Evolutionary conservation across 2,797 vertebrate species (phyloP).

Genomic region (Schizopygopsis pylzovi): DNA sequence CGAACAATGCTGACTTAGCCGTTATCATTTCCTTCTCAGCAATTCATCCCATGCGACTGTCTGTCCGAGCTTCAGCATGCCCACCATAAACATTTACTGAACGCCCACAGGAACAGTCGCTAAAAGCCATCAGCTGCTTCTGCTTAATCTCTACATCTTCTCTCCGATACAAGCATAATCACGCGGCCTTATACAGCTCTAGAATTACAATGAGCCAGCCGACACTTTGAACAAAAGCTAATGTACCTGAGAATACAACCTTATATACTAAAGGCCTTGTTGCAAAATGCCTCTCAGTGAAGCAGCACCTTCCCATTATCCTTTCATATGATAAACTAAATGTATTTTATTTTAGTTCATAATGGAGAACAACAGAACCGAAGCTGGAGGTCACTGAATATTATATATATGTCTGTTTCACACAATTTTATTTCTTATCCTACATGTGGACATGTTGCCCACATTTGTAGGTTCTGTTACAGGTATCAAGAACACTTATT

Average conservation of each 20-base stretch:
- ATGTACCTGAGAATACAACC: conserved; percentile 15
- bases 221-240: conserved; percentile 32
- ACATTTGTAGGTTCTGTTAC: background rate
- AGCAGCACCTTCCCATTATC: background rate
- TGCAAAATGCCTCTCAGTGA: conserved; percentile 13
- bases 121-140: background rate
- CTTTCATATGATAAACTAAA: conserved; percentile 13
- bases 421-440: background rate
- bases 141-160: conserved; percentile 32
- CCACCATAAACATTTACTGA: conserved; percentile 21
- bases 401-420: background rate
- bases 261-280: conserved; percentile 5
- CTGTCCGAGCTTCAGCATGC: conserved; percentile 4
- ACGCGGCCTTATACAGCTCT: background rate
- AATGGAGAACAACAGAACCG: background rate
- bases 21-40: background rate
- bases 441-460: background rate
- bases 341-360: conserved; percentile 21
- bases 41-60: background rate
- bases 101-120: conserved; percentile 6
- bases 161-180: conserved; percentile 32
- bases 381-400: background rate
- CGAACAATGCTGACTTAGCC: conserved; percentile 17
- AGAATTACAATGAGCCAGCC: conserved; percentile 20
- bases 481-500: background rate